Evolutionary conservation across 1,140 invertebrate genomes (phyloP), one percentile per base, ranked within the genome.

Genomic region (Zaprionus nigranus): DNA sequence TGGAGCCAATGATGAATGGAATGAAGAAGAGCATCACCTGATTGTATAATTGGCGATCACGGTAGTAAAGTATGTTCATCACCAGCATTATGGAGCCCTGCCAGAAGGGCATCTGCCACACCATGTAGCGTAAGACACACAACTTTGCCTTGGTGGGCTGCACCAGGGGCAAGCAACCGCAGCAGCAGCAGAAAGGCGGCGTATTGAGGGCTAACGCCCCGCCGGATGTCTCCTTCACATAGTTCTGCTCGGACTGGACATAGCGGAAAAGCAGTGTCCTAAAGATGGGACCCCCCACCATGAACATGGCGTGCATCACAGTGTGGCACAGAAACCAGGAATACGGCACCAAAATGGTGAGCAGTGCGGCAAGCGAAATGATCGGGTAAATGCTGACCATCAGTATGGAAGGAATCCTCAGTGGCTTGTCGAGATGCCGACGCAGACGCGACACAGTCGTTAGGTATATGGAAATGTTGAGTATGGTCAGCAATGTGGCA

Each of bases 291-390:
- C 81, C 88, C 3, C 91, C 88, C 9, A 91, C 49, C 69, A 91
- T 92, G 57, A 92, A 92, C 69, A 79, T 92, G n/a, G 78, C 64
- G 72, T 92, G 91, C 91, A 92, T 92, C 17, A 92, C 78, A 6
- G 91, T 92, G 59, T 92, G 88, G 59, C 91, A 92, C 1, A 82
- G 53, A n/a, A 92, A 82, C 91, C 91, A 92, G 49, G 84, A 68
- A 30, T 86, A 85, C 0, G 91, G 91, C 60, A 91, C 62, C 51
- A 92, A 46, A n/a, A 92, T 82, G 46, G 91, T 92, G 0, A 86
- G 69, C 51, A 92, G 28, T 1, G 91, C 91, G 0, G 86, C 86
- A 53, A 92, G 9, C 26, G 90, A 90, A 20, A 92, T 90, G 9
- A 92, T 65, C 46, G 91, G 91, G 78, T 92, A 92, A 6, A 92